These are phyloP conservation scores for Dinothrombium tinctorium DNA, from an alignment of 1,140 invertebrate genomes.

Conservation along the genomic window DNA sequence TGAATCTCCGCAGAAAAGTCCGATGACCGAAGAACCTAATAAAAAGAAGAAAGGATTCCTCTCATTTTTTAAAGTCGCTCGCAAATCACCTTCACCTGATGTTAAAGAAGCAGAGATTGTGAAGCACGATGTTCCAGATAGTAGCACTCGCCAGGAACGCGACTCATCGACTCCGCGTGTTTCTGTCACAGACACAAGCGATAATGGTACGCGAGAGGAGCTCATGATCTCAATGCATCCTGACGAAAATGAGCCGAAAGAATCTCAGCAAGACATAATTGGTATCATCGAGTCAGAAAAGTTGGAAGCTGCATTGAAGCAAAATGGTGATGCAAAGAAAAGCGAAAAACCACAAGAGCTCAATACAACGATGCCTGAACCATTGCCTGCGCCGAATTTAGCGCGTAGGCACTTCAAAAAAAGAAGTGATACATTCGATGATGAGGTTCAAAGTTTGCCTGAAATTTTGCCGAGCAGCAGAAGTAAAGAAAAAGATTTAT, in stretches of 20 bases:
- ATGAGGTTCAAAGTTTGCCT: constrained; percentile 7
- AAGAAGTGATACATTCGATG: constrained; percentile 2
- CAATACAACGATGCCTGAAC: not conserved
- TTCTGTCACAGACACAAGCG: constrained; percentile 3
- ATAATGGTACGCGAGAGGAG: not conserved
- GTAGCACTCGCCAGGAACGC: too few relatives aligned
- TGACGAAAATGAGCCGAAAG: not conserved
- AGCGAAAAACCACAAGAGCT: too few relatives aligned
- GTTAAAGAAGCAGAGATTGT: not conserved
- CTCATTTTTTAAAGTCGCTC: not conserved
- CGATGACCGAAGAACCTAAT: not conserved
- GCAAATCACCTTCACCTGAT: not conserved
- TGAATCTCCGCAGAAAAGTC: not conserved
- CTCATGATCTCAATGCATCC: not conserved
- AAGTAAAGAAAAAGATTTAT: not conserved
- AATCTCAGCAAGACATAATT: constrained; percentile 4
- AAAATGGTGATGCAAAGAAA: too few relatives aligned
- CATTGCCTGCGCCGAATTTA: not conserved
- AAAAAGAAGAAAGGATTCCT: constrained; percentile 3
- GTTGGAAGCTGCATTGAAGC: too few relatives aligned
- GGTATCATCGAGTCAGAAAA: constrained; percentile 1
- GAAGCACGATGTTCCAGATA: constrained; percentile 37
- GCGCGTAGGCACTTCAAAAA: not conserved
- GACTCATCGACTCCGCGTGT: constrained; percentile 4
- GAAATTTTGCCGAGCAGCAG: constrained; percentile 2